Base-by-base conservation (phyloP, 1,140 invertebrate species). In the Homalodisca vitripennis region DNA sequence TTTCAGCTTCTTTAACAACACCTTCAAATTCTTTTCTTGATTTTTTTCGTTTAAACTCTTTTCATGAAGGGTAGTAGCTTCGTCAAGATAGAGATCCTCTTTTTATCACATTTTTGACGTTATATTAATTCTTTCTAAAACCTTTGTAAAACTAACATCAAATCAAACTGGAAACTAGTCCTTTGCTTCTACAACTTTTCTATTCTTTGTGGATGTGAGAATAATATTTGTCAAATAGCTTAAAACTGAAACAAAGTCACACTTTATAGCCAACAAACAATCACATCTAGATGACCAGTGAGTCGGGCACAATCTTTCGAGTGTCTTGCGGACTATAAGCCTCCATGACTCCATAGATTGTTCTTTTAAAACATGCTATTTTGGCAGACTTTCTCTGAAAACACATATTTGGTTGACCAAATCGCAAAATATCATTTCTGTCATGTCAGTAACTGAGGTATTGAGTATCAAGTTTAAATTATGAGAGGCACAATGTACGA, bases 401-500 rank as follows among this genome's bases (percentile, higher is more conserved):
- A 67, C 65, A 67, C 51, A 67, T 26, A 53, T 22, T n/a, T 67
- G 41, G 10, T 67, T 26, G 41, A 67, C 20, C 13, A 67, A 20
- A 24, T 67, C 64, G 27, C 14, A 67, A 51, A 67, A 51, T 13
- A 22, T 22, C 17, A 53, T 30, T 51, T 48, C 46, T 51, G 20
- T 13, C 14, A 24, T 67, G 17, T 51, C 51, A 3, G 17, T 12
- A 24, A 67, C 31, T 12, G 65, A 55, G n/a, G 48, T n/a, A 67
- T 67, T 67, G 14, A 53, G 27, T 27, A 76, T 70, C 46, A 77
- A 72, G 74, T 77, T 78, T 71, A 77, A 74, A 72, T 77, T 77
- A 74, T 78, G 75, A 67, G 72, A 71, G 70, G 74, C 70, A 62
- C 73, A 76, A 55, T 77, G 74, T 20, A 76, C 74, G 64, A 73